Base-by-base conservation (phyloP, 2,888 invertebrate species). In the Tyria jacobaeae region DNA sequence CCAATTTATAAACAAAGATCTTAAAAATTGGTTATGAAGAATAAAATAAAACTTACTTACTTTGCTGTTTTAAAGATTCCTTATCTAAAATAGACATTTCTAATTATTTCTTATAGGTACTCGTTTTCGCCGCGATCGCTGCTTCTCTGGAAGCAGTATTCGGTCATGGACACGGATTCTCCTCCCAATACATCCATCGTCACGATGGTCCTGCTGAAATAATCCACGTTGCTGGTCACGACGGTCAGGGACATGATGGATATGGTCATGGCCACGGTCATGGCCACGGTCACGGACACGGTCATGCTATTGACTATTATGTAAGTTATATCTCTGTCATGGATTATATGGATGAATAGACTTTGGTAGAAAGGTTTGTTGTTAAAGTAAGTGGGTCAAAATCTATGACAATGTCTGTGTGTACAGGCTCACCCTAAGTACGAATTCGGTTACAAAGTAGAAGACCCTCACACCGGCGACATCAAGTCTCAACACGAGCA, bases 401-500 rank as follows among this genome's bases (percentile, higher is more conserved):
- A 6, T 2, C 2, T 34, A 12, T 21, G 0, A 12, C 17, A n/a
- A 31, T 31, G 15, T n/a, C 10, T 17, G 15, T 9, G 57, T 60
- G 48, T 4, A 2, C 70, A 81, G 81, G 64, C 73, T 39, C 66
- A 75, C 31, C 79, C 78, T 1, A 80, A 81, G 56, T 81, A 79
- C 52, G 78, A 79, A 53, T 81, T 71, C 53, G 75, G 72, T 25
- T 81, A 81, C 64, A 75, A 76, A 62, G 76, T 81, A 21, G 77
- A 79, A 27, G 94, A 94, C 71, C 84, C 87, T 14, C 93, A 94
- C 79, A 95, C 94, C 34, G 93, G 94, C 14, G 94, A 95, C 80
- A 85, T 89, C 76, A 94, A 94, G 81, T 84, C 87, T 34, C 94
- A 94, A 79, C 91, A 93, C 64, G 94, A 94, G 78, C 77, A 80